Conservation (phyloP, 2,797 vertebrate genomes). For the Halcyon badia region DNA sequence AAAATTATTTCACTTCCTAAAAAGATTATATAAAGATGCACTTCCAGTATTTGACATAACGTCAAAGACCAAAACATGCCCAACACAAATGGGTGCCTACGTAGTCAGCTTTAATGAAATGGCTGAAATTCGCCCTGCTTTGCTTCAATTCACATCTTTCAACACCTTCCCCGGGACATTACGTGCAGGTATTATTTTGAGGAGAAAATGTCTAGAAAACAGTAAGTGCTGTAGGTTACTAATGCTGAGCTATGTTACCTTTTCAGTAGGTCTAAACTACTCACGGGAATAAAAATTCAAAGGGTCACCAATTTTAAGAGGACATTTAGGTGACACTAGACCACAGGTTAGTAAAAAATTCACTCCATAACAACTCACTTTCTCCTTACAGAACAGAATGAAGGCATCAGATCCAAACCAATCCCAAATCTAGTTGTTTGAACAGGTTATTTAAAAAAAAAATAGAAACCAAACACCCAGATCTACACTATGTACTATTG, state of each 20-base stretch:
- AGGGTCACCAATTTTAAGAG: background rate
- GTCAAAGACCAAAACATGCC: background rate
- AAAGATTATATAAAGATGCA: background rate
- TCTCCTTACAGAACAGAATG: background rate
- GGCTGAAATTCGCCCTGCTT: background rate
- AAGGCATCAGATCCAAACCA: constrained; percentile 2
- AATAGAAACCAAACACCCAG: background rate
- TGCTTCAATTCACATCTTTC: background rate
- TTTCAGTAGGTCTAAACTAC: background rate
- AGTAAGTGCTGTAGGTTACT: background rate
- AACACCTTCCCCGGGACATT: background rate
- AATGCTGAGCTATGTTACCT: background rate
- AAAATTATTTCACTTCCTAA: background rate
- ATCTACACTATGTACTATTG: background rate
- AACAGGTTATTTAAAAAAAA: background rate
- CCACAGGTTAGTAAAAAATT: background rate
- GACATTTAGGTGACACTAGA: background rate
- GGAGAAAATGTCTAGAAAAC: background rate
- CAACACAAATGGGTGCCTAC: background rate
- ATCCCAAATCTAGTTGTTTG: background rate
- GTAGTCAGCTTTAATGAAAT: background rate
- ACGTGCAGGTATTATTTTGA: background rate
- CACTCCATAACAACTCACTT: accelerated
- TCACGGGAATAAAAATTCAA: background rate
- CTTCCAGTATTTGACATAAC: background rate